phyloP scores from a whole-genome alignment of 1,140 invertebrate species.

The Solen grandis region DNA sequence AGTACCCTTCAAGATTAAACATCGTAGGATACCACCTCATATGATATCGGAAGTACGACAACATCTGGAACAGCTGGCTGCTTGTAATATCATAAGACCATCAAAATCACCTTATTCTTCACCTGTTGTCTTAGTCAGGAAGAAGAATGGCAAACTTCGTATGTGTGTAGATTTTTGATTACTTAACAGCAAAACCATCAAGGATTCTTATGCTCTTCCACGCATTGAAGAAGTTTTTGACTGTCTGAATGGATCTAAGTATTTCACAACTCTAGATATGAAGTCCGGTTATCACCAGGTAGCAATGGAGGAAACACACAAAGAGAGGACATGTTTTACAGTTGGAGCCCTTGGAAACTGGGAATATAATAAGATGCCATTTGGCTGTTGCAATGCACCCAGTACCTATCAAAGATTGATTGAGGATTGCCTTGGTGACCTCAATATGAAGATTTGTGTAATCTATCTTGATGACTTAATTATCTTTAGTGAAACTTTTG shows the following conservation, averaged over 20 bases:
- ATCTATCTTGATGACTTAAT: conserved; percentile 51
- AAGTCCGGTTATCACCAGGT: conserved; percentile 70
- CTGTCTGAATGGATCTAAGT: conserved; percentile 70
- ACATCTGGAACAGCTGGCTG: too few species aligned
- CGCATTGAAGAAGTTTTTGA: conserved; percentile 81
- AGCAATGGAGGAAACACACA: conserved; percentile 67
- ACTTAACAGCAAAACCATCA: background rate
- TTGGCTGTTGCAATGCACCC: conserved; percentile 46
- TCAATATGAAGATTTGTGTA: conserved; percentile 33
- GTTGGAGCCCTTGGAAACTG: conserved; percentile 32
- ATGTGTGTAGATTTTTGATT: background rate
- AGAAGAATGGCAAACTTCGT: background rate
- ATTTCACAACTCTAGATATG: conserved; percentile 81
- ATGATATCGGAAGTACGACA: too few species aligned
- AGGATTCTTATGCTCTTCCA: conserved; percentile 82
- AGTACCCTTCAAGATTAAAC: too few species aligned
- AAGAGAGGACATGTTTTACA: conserved; percentile 72
- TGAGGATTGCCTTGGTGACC: conserved; percentile 28
- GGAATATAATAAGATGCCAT: conserved; percentile 52
- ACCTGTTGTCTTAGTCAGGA: background rate
- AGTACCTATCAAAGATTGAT: conserved; percentile 67
- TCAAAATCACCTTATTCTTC: background rate
- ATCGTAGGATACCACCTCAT: too few species aligned
- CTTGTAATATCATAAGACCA: too few species aligned
- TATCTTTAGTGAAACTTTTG: conserved; percentile 37